These are phyloP conservation scores for Pseudeuparius sepicola DNA, from an alignment of 2,888 invertebrate species.

Conservation along the genomic window DNA sequence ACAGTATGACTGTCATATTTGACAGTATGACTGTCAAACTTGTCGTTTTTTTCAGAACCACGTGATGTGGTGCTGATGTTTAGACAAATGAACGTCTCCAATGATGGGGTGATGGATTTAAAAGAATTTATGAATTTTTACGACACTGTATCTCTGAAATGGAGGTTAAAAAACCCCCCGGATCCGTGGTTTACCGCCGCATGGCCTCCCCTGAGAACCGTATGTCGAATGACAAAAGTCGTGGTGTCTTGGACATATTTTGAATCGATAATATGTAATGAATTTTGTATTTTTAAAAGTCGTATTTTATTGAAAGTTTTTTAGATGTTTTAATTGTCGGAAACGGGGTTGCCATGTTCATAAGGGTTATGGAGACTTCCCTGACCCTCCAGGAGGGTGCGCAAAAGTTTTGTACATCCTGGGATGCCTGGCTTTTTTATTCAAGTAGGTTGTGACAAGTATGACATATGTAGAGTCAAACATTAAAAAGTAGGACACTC, in stretches of 20 bases:
- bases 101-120: constrained; percentile 54
- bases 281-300: constrained; percentile 5
- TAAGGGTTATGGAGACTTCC: constrained; percentile 56
- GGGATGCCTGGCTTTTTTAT: constrained; percentile 67
- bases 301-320: constrained; percentile 24
- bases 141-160: constrained; percentile 61
- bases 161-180: constrained; percentile 60
- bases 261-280: constrained; percentile 62
- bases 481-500: too few species aligned
- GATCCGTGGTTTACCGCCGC: constrained; percentile 65
- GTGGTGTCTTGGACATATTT: constrained; percentile 65
- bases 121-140: constrained; percentile 66
- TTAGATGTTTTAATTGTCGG: constrained; percentile 61
- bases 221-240: constrained; percentile 50
- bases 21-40: too few species aligned
- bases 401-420: constrained; percentile 56
- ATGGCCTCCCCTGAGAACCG: constrained; percentile 49
- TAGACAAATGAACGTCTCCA: constrained; percentile 62
- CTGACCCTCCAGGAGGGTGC: constrained; percentile 52
- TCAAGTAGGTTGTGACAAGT: constrained; percentile 47
- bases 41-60: constrained; percentile 41
- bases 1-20: too few species aligned
- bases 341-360: constrained; percentile 66
- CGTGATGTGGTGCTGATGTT: constrained; percentile 72
- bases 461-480: too few species aligned